Evolutionary conservation across 2,797 vertebrate genomes (phyloP).

Genomic region (Acropternis orthonyx): DNA sequence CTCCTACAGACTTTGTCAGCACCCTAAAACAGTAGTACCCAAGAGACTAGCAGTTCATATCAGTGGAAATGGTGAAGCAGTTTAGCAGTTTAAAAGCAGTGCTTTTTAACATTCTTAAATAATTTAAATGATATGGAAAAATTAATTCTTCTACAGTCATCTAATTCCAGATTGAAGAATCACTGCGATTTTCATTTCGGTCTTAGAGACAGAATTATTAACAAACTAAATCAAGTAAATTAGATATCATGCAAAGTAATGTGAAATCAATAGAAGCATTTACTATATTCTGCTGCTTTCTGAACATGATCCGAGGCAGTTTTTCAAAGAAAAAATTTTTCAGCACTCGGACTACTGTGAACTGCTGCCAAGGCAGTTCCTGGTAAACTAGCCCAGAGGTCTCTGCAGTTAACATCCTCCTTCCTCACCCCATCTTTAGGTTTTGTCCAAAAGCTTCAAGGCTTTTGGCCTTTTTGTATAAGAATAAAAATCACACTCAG

Average conservation of each 20-base stretch:
- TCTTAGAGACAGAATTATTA: slow-evolving; percentile 12
- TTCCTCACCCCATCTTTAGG: background rate
- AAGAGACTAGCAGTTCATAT: background rate
- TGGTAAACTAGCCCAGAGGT: background rate
- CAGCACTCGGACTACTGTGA: background rate
- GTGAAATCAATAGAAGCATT: slow-evolving; percentile 49
- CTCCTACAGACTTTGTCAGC: background rate
- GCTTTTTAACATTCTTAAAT: background rate
- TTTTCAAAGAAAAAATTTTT: slow-evolving; percentile 21
- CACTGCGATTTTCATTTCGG: background rate
- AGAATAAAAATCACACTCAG: background rate
- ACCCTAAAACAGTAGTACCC: background rate
- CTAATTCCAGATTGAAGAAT: slow-evolving; percentile 13
- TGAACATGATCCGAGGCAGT: background rate
- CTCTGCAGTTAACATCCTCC: background rate
- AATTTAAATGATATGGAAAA: slow-evolving; percentile 1
- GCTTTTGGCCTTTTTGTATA: background rate
- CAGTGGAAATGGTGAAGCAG: background rate
- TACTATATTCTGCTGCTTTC: background rate
- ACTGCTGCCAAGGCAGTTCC: background rate
- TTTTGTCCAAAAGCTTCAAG: background rate
- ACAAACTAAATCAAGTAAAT: slow-evolving; percentile 12
- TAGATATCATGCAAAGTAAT: slow-evolving; percentile 4
- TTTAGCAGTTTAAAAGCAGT: background rate
- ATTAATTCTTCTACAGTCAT: background rate